Evolutionary conservation across 2,888 invertebrate genomes (phyloP), one percentile per base, ranked within the genome.

Genomic region (Cephus pulcher): DNA sequence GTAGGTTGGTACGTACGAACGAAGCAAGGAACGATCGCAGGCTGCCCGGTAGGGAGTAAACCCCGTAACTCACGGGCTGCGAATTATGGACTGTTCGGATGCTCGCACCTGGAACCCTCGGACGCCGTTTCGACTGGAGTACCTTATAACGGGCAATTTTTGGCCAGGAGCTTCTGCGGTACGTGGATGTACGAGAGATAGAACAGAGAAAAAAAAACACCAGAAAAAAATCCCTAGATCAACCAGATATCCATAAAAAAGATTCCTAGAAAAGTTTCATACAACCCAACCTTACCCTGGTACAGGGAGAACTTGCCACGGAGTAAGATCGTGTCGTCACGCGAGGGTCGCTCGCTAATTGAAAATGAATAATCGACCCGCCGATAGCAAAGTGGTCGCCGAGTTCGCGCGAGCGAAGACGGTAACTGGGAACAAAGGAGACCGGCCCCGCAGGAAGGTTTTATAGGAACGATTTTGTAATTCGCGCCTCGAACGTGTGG

Each of bases 71-170:
- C 85, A 87, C 78, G 37, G 34, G 32, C 75, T 77, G 82, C 83
- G 85, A 87, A 86, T 86, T 87, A 85, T 86, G 83, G 84, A 85
- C 82, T 80, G 82, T 82, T 76, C 75, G 83, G 77, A 56, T 80
- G 76, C 79, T 80, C 81, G 81, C 86, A 87, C 87, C 85, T 87
- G 87, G 83, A 82, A 78, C 78, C 76, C 70, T 23, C 30, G 15
- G 2, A n/a, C 30, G 30, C 11, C 4, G 6, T 40, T 15, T 40
- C 40, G 40, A 15, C 40, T 15, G 6, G 4, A 15, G 40, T 40
- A 15, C 40, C 40, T 6, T 15, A 0, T 15, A 40, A 15, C 40
- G 40, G 4, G 15, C 40, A 15, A 40, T 40, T 40, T 40, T 15
- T 15, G 4, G 40, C 15, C 15, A 40, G 40, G 40, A 15, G 40